Base-by-base conservation (phyloP, 2,888 invertebrate species). In the Drosophila sordidula region DNA sequence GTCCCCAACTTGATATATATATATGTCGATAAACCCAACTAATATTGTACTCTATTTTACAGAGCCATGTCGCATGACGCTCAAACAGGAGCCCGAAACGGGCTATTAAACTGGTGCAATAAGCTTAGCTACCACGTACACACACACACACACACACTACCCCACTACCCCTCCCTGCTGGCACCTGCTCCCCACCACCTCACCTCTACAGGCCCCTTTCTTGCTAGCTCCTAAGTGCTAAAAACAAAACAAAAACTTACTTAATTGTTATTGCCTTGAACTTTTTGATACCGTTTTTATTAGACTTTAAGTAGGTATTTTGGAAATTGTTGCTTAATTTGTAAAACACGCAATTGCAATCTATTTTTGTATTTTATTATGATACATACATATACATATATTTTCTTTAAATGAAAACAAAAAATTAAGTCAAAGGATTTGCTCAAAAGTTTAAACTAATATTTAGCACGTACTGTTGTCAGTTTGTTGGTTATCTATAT, bases 51-150 rank as follows among this genome's bases (percentile, higher is more conserved):
- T 54, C 11, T 11, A 11, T 22, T 47, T 68, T 63, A 8, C 56
- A 87, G 92, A 92, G 54, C 82, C 85, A 41, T 92, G 91, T 83
- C 91, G 92, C 51, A 89, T 92, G 88, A 90, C 91, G 51, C 75
- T 92, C 38, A 92, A 92, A 81, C 92, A 92, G 78, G 92, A 92
- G 78, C 92, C 92, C 38, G 92, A 92, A 85, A 90, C 90, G 65
- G 92, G 92, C 59, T 92, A 92, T 81, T 92, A 74, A 74, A 67
- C 46, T 57, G 75, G 77, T 84, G 79, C 84, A 81, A 81, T 74
- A 69, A 55, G 41, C 58, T 59, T 63, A 54, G 59, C 59, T 63
- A 11, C 32, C 32, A 56, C 38, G 6, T 38, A 36, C 4, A n/a
- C 36, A 36, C 8, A 45, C 41, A 59, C 45, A 56, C 3, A 41